Conservation (phyloP, 1,140 invertebrate genomes). For the Chrysomallon squamiferum region DNA sequence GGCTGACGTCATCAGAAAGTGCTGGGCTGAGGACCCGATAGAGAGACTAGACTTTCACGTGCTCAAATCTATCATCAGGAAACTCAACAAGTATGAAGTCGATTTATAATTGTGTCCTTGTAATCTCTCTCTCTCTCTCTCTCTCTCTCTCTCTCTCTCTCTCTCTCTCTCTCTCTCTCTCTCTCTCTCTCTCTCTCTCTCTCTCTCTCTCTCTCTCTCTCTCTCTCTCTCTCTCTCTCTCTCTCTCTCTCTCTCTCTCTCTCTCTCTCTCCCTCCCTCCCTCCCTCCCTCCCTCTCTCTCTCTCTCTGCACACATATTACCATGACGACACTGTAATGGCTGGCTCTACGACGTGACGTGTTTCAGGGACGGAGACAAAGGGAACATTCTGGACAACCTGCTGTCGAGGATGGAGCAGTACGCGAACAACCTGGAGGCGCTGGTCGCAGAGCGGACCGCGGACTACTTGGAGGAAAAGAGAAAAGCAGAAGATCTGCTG, state of each 20-base stretch:
- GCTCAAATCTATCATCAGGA: constrained; percentile 78
- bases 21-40: constrained; percentile 88
- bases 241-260: constrained; percentile 6
- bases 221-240: constrained; percentile 6
- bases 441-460: constrained; percentile 94
- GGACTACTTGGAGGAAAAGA: constrained; percentile 95
- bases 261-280: constrained; percentile 4
- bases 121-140: constrained; percentile 1
- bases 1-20: constrained; percentile 79
- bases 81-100: constrained; percentile 49
- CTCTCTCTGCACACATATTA: neutral
- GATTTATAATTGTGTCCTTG: too few relatives aligned
- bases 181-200: constrained; percentile 4
- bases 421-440: constrained; percentile 95
- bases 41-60: constrained; percentile 87
- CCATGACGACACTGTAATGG: too few relatives aligned
- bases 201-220: constrained; percentile 6
- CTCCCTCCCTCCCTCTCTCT: neutral
- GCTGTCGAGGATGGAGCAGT: constrained; percentile 97
- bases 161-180: constrained; percentile 1
- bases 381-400: constrained; percentile 94
- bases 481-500: constrained; percentile 94
- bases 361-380: constrained; percentile 68
- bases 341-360: too few relatives aligned
- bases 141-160: constrained; percentile 2